A percentile compares a stretch with the other conserved stretches of the same genome.
phyloP scores from a whole-genome alignment of 2,113 vertebrate species.

The Platichthys stellatus region DNA sequence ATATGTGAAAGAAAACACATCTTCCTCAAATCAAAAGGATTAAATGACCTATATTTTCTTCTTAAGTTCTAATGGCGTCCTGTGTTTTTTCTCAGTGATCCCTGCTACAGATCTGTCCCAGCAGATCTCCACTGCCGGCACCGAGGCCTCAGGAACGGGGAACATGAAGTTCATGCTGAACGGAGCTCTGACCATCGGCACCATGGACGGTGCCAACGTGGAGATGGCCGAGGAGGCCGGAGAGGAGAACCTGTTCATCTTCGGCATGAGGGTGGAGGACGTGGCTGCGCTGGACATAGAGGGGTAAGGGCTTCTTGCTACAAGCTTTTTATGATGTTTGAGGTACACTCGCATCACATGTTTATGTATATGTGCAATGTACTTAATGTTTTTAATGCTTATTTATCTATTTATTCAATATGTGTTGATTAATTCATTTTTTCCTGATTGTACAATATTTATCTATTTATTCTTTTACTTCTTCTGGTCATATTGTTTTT shows the following conservation, averaged over 20 bases:
- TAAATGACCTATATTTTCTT: not conserved
- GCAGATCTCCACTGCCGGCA: constrained; percentile 98
- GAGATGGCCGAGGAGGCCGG: constrained; percentile 98
- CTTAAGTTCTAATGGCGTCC: not conserved
- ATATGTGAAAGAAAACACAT: too few species aligned
- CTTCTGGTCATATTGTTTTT: not conserved
- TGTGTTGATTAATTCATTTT: too few species aligned
- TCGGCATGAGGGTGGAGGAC: constrained; percentile 94
- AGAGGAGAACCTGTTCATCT: constrained; percentile 96
- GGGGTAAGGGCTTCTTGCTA: constrained; percentile 80
- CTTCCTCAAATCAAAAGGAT: not conserved
- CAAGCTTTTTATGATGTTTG: too few species aligned
- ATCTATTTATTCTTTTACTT: not conserved
- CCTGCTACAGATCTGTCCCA: constrained; percentile 95
- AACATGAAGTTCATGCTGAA: constrained; percentile 99
- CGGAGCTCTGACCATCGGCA: constrained; percentile 96
- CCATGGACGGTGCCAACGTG: constrained; percentile 98
- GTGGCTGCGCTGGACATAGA: constrained; percentile 88
- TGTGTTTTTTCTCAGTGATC: constrained; percentile 83
- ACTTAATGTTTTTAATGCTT: too few species aligned
- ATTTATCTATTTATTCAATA: too few species aligned
- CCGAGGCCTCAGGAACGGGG: constrained; percentile 94
- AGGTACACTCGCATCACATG: not conserved
- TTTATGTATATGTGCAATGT: too few species aligned
- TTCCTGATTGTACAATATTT: too few species aligned